These are phyloP conservation scores for Drosophila prostipennis DNA, from an alignment of 2,888 invertebrate species.

Conservation along the genomic window DNA sequence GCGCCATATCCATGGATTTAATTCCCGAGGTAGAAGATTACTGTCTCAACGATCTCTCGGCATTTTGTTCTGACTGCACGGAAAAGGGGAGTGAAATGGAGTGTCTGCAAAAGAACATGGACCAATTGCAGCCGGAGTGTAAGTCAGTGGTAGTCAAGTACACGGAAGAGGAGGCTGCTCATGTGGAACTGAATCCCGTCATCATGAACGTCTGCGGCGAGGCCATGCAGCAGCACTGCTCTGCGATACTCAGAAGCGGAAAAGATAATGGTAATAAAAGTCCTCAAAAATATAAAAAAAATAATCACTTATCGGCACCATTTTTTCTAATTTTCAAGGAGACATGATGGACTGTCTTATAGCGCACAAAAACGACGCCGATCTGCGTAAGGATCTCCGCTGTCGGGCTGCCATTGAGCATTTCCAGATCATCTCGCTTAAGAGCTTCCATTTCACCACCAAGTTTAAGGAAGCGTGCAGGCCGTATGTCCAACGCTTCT, in stretches of 20 bases:
- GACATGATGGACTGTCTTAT: constrained; percentile 98
- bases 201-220: constrained; percentile 92
- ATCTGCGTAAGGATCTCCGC: constrained; percentile 90
- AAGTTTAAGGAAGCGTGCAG: constrained; percentile 98
- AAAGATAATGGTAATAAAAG: constrained; percentile 87
- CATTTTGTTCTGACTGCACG: constrained; percentile 93
- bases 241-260: constrained; percentile 87
- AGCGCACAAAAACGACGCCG: constrained; percentile 93
- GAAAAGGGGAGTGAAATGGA: constrained; percentile 95
- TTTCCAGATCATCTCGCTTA: constrained; percentile 96
- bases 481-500: constrained; percentile 89
- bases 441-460: constrained; percentile 96
- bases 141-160: constrained; percentile 90
- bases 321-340: constrained; percentile 79
- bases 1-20: constrained; percentile 96
- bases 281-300: background rate
- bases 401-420: constrained; percentile 98
- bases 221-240: constrained; percentile 91
- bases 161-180: constrained; percentile 95
- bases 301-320: no score
- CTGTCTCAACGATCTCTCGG: constrained; percentile 94
- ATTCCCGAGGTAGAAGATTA: constrained; percentile 96
- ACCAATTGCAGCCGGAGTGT: constrained; percentile 89
- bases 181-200: constrained; percentile 94
- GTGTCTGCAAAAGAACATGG: constrained; percentile 95